Evolutionary conservation across 1,140 invertebrate genomes (phyloP), one percentile per base, ranked within the genome.

Genomic region (Battus philenor): DNA sequence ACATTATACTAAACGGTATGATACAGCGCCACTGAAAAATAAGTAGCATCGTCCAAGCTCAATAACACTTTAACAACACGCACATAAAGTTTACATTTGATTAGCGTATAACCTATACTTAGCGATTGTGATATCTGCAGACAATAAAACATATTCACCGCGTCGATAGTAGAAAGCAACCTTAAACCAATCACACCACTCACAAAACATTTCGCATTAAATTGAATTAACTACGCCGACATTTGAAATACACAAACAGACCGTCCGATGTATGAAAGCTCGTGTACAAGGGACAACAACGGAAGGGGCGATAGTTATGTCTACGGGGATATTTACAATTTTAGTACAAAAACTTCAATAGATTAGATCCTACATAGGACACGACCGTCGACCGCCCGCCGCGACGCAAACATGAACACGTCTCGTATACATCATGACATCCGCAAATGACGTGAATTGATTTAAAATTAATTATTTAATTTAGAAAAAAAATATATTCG

Each of bases 1-100:
- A 41, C 34, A 38, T 51, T 43, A 51, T 27, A 46, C 13, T 29
- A 41, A 15, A 20, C 22, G 15, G 44, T 51, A 51, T 51, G 9
- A 13, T 51, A 51, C 49, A 51, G 15, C 15, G 27, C 22, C 41
- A 46, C 12, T 33, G 39, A 26, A 26, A 15, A 32, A 26, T 33
- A 46, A 45, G 41, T 44, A 50, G 39, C 32, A 31, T 50, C 29
- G 38, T 29, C 20, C 12, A 12, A 22, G 4, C 11, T 10, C 47
- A 49, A 36, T 27, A 45, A 46, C 30, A 46, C 15, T 33, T 46
- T 41, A 46, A 29, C 2, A 27, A 43, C n/a, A 43, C n/a, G 26
- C 18, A 18, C 11, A 17, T 16, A 39, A 39, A 18, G 9, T 17
- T 17, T 26, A 29, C 9, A 39, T 32, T 45, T 17, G 27, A 41